Evolutionary conservation across 2,113 vertebrate genomes (phyloP).

Genomic region (Parus major): DNA sequence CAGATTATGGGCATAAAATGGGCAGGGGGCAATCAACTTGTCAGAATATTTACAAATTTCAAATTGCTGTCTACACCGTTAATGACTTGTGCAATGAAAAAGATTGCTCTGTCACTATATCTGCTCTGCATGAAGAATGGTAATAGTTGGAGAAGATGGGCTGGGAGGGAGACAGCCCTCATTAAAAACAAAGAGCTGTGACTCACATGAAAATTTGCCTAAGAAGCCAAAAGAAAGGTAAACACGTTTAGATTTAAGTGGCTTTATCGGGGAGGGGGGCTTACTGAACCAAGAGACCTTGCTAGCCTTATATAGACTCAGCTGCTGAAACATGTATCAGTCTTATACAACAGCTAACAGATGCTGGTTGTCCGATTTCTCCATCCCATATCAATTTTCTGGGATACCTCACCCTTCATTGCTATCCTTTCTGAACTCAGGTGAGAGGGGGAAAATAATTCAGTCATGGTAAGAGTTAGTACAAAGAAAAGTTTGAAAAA

Average conservation of each 20-base stretch:
- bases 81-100: not conserved
- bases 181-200: slow-evolving; percentile 20
- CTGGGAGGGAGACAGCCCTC: not conserved
- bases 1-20: slow-evolving; percentile 22
- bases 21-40: slow-evolving; percentile 40
- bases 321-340: not conserved
- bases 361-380: not conserved
- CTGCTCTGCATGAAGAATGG: not conserved
- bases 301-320: not conserved
- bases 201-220: not conserved
- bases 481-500: not conserved
- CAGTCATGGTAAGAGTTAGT: not conserved
- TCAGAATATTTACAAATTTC: slow-evolving; percentile 53
- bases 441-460: not conserved
- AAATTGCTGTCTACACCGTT: slow-evolving; percentile 7
- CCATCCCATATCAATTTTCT: not conserved
- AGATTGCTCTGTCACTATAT: not conserved
- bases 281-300: not conserved
- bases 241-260: not conserved
- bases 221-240: not conserved
- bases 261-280: not conserved
- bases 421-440: not conserved
- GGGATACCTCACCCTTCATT: not conserved
- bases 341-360: not conserved
- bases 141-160: not conserved